These are phyloP conservation scores for Idaea straminata DNA, from an alignment of 2,888 invertebrate species.

Conservation along the genomic window DNA sequence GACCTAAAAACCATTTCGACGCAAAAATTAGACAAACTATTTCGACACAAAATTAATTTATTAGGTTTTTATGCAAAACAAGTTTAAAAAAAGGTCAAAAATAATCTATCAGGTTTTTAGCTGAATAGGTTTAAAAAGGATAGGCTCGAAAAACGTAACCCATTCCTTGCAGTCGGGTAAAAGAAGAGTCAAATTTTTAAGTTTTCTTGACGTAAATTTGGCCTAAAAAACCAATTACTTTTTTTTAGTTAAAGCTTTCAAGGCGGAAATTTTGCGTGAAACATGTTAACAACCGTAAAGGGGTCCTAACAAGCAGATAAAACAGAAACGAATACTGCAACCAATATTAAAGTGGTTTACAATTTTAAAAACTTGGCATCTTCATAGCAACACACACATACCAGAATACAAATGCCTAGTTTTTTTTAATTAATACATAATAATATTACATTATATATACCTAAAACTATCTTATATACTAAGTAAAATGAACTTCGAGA, in stretches of 20 bases:
- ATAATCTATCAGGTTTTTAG: no score
- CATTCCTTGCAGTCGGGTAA: no score
- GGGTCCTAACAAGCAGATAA: conserved; percentile 45
- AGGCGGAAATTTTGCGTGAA: not conserved
- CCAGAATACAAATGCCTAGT: conserved; percentile 69
- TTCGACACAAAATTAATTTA: no score
- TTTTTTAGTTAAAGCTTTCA: not conserved
- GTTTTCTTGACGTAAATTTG: no score
- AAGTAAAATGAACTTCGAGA: conserved; percentile 58
- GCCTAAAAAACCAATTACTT: no score
- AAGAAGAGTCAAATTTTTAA: no score
- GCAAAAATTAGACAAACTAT: no score
- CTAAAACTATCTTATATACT: conserved; percentile 66
- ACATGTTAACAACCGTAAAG: not conserved
- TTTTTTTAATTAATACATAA: conserved; percentile 44
- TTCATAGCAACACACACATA: conserved; percentile 62
- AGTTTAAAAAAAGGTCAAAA: no score
- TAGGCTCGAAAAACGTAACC: no score
- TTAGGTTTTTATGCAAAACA: no score
- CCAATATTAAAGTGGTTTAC: conserved; percentile 47
- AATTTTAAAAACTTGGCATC: conserved; percentile 45
- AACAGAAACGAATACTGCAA: conserved; percentile 65
- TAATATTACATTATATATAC: conserved; percentile 40
- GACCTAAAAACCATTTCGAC: no score
- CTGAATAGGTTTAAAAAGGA: no score